Conservation (phyloP, 2,888 invertebrate genomes). For the Mesorhabditis spiculigera region DNA sequence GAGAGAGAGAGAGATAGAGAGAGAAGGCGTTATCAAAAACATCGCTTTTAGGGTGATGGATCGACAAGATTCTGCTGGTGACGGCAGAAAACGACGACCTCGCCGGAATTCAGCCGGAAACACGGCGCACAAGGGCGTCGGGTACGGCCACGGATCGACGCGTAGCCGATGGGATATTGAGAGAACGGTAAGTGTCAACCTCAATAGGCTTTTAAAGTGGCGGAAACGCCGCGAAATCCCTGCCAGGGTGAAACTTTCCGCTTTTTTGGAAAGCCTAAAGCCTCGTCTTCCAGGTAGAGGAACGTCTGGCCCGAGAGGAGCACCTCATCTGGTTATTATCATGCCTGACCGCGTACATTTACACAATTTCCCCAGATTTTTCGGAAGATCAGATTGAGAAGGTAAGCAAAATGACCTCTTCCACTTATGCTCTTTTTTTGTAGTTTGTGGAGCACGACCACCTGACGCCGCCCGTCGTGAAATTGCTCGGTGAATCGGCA, state of each 20-base stretch:
- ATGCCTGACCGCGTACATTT: slow-evolving; percentile 47
- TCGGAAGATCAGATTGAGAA: slow-evolving; percentile 13
- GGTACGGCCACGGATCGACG: slow-evolving; percentile 57
- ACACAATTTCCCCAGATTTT: slow-evolving; percentile 23
- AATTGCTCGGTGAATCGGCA: slow-evolving; percentile 22
- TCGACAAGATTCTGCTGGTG: slow-evolving; percentile 20
- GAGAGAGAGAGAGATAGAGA: slow-evolving; percentile 9
- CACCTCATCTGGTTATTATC: slow-evolving; percentile 56
- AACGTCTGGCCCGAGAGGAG: slow-evolving; percentile 51
- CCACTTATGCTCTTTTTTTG: background rate
- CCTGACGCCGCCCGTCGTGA: slow-evolving; percentile 21
- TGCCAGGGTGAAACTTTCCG: background rate
- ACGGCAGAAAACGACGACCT: slow-evolving; percentile 23
- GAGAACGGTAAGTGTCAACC: slow-evolving; percentile 24
- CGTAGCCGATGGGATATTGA: slow-evolving; percentile 55
- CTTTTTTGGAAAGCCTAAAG: background rate
- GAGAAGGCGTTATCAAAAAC: background rate
- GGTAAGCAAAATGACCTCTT: background rate
- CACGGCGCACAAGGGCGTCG: slow-evolving; percentile 34
- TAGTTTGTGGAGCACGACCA: slow-evolving; percentile 14
- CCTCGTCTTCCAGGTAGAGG: slow-evolving; percentile 37
- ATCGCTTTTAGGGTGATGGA: background rate
- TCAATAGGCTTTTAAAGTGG: background rate
- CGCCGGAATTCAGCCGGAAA: slow-evolving; percentile 31
- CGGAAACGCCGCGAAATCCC: background rate